These are phyloP conservation scores for Anthrax anthrax DNA, from an alignment of 2,888 invertebrate species.

Conservation along the genomic window DNA sequence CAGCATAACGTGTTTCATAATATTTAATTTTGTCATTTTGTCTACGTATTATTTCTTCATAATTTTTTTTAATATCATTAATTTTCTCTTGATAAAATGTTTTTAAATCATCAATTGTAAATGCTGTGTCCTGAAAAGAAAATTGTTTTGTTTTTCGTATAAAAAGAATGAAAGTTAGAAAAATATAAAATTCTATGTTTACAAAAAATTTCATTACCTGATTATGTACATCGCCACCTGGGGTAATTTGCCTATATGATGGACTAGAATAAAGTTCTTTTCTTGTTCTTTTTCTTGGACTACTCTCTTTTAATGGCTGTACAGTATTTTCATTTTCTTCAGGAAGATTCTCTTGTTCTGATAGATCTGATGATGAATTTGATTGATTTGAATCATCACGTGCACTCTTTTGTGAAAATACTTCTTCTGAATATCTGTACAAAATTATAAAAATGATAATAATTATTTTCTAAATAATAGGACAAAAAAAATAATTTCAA, in stretches of 20 bases:
- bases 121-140: slow-evolving; percentile 19
- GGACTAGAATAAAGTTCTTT: slow-evolving; percentile 31
- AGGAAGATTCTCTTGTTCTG: slow-evolving; percentile 28
- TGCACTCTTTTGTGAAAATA: slow-evolving; percentile 51
- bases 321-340: slow-evolving; percentile 18
- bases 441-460: slow-evolving; percentile 6
- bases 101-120: slow-evolving; percentile 22
- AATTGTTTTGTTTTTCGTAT: no score
- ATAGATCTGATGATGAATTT: slow-evolving; percentile 22
- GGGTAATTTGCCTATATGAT: slow-evolving; percentile 33
- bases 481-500: neutral
- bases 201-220: slow-evolving; percentile 10
- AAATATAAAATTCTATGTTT: no score
- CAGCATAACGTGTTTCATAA: slow-evolving; percentile 27
- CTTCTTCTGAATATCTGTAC: slow-evolving; percentile 48
- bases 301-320: slow-evolving; percentile 19
- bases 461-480: neutral
- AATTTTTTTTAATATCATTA: slow-evolving; percentile 23
- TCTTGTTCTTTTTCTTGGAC: slow-evolving; percentile 25
- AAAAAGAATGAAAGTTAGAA: neutral
- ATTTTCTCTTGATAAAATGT: slow-evolving; percentile 30
- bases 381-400: slow-evolving; percentile 39
- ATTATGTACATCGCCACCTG: slow-evolving; percentile 19
- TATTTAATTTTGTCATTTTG: slow-evolving; percentile 26
- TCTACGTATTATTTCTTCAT: slow-evolving; percentile 24